Evolutionary conservation across 1,140 invertebrate species (phyloP).

Genomic region (Hyposmocoma kahamanoa): DNA sequence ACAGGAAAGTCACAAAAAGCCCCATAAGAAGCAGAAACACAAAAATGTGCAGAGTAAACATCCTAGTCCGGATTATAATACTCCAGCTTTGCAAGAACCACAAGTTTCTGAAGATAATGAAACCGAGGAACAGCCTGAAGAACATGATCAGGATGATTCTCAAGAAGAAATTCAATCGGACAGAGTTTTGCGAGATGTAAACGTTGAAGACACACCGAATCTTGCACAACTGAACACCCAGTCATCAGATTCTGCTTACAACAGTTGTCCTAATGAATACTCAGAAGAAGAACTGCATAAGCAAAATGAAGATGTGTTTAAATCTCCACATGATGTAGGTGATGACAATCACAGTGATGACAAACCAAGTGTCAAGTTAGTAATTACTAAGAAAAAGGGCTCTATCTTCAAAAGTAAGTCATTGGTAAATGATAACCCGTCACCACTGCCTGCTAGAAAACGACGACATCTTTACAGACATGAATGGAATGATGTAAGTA

Average conservation of each 20-base stretch:
- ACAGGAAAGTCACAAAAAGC: conserved; percentile 28
- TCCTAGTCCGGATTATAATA: conserved; percentile 29
- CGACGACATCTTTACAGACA: conserved; percentile 88
- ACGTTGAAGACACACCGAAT: conserved; percentile 32
- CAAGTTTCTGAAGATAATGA: conserved; percentile 16
- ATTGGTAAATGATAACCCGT: conserved; percentile 77
- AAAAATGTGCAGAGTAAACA: conserved; percentile 39
- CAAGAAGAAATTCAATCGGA: conserved; percentile 31
- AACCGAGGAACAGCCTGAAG: conserved; percentile 20
- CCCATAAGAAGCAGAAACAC: conserved; percentile 50
- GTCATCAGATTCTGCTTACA: conserved; percentile 61
- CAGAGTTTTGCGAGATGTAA: conserved; percentile 15
- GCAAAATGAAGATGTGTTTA: conserved; percentile 55
- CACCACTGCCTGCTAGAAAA: conserved; percentile 78
- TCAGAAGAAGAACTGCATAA: conserved; percentile 57
- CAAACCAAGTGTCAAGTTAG: conserved; percentile 76
- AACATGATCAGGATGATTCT: conserved; percentile 26
- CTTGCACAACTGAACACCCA: conserved; percentile 38
- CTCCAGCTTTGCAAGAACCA: neutral
- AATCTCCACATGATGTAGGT: conserved; percentile 52
- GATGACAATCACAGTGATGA: conserved; percentile 56
- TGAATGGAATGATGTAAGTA: conserved; percentile 85
- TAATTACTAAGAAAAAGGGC: conserved; percentile 85
- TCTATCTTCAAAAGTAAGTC: conserved; percentile 92
- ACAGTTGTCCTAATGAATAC: conserved; percentile 60